Evolutionary conservation across 64 coral and sea anemone species (phyloP), one percentile per base, ranked within the genome.

Genomic region (Astreopora myriophthalma): DNA sequence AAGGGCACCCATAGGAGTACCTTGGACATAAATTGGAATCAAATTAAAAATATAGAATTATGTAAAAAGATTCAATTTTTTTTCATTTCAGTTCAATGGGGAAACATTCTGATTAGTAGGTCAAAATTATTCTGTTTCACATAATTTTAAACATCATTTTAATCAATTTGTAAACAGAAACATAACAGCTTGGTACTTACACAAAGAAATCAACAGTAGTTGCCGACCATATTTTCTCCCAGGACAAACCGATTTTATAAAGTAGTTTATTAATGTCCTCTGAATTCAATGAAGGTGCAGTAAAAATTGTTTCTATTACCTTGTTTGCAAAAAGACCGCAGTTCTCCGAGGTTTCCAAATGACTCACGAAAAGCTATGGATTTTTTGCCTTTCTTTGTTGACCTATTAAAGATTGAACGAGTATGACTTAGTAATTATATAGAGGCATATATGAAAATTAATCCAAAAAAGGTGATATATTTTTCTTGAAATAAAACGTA

Each of bases 331-430:
- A 52, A 27, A 23, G 76, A 80, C 10, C 40, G 19, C 29, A 80
- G 76, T n/a, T 44, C 42, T 80, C 42, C 76, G 22, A 80, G 76
- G 23, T 80, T 57, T 80, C 76, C 76, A 80, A 80, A 80, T 23
- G 76, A 23, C 55, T 80, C 76, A 38, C 48, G 48, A 25, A 80
- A 80, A 52, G 76, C 76, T 25, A 24, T 30, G 37, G 76, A 46
- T 52, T 46, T 30, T 40, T 80, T 80, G 25, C 42, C 44, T 80
- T 80, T 80, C 55, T 32, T 51, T 80, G 76, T 3, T 52, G 44
- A 40, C 29, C 48, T 80, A 44, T 80, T 27, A 80, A 52, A 46
- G 8, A 80, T 22, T 17, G 55, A 22, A 31, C 34, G 29, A 80
- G 42, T 46, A 46, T 46, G 42, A 37, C 17, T 20, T 34, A 19